Percentiles rank a stretch among this genome's conserved stretches.
These are phyloP conservation scores for Heterotis niloticus DNA, from an alignment of 2,113 vertebrate species.

Conservation along the genomic window DNA sequence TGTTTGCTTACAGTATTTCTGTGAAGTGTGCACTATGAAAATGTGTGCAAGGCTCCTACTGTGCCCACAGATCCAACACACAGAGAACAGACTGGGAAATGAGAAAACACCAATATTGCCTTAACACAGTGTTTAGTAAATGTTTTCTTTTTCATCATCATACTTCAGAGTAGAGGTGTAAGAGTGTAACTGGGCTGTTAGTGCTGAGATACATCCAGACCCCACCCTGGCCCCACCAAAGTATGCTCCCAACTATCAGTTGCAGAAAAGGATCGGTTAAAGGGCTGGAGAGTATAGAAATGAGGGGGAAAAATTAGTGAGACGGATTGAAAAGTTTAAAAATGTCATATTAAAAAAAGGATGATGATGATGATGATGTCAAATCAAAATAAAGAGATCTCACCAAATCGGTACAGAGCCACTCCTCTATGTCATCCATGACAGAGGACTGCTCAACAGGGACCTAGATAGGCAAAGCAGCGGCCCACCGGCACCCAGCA, in stretches of 20 bases:
- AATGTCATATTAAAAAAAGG: constrained; percentile 16
- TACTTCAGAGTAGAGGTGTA: not conserved
- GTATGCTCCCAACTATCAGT: too few relatives aligned
- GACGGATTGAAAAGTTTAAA: constrained; percentile 19
- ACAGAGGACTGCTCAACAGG: constrained; percentile 94
- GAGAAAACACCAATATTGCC: not conserved
- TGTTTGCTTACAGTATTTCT: too few relatives aligned
- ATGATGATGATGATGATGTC: constrained; percentile 27
- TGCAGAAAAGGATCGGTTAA: not conserved
- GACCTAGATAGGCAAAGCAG: constrained; percentile 85
- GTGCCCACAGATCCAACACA: not conserved
- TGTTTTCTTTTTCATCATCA: not conserved
- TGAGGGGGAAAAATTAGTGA: not conserved
- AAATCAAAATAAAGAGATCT: constrained; percentile 74
- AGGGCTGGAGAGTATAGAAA: not conserved
- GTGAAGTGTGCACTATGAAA: too few relatives aligned
- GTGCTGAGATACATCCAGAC: not conserved
- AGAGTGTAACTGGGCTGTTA: not conserved
- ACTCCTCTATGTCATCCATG: constrained; percentile 99
- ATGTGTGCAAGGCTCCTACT: too few relatives aligned
- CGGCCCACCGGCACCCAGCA: constrained; percentile 70
- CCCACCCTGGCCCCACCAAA: not conserved
- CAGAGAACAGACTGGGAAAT: not conserved
- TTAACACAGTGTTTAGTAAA: not conserved
- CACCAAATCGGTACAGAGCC: constrained; percentile 97